Evolutionary conservation across 1,140 invertebrate genomes (phyloP), one percentile per base, ranked within the genome.

Genomic region (Zaprionus nigranus): DNA sequence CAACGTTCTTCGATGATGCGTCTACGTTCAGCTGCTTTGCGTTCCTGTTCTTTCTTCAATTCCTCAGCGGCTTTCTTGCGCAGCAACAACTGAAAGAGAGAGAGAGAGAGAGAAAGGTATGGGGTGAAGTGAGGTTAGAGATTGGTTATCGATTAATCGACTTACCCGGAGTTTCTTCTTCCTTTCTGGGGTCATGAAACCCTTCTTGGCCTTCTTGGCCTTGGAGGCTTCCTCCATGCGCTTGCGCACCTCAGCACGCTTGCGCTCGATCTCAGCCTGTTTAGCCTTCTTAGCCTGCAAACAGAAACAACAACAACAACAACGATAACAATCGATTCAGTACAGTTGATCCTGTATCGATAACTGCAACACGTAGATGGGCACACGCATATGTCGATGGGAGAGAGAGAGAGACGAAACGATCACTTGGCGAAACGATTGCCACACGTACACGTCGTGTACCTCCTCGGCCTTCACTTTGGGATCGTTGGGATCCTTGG

Each of bases 1-100:
- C 97, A 98, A 92, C 98, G 95, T 93, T 99, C 97, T 93, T 98
- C 97, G 93, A 99, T 99, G 94, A 98, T 98, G 92, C 97, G 96
- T 94, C 98, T 98, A 93, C 98, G 97, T 93, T 99, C 99, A 79
- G 98, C 97, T 36, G 98, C 98, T 95, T 99, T 99, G 93, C 98
- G 96, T 94, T 99, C 98, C 93, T 99, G 99, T 95, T 99, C 98
- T 93, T 99, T 99, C 95, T 99, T 99, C 94, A 99, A 95, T 94
- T 99, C 99, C 94, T 99, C 99, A 90, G 99, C 99, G 92, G 99
- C 99, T 96, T 99, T 99, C 94, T 99, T 98, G 96, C 99, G 98
- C 94, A 99, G 95, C 94, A 99, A 95, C 95, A 99, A 95, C 97
- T 97, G 92, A 28, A 24, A 24, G 1, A 49, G n/a, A 11, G 9